Conservation (phyloP, 2,113 vertebrate genomes). For the Manacus vitellinus region DNA sequence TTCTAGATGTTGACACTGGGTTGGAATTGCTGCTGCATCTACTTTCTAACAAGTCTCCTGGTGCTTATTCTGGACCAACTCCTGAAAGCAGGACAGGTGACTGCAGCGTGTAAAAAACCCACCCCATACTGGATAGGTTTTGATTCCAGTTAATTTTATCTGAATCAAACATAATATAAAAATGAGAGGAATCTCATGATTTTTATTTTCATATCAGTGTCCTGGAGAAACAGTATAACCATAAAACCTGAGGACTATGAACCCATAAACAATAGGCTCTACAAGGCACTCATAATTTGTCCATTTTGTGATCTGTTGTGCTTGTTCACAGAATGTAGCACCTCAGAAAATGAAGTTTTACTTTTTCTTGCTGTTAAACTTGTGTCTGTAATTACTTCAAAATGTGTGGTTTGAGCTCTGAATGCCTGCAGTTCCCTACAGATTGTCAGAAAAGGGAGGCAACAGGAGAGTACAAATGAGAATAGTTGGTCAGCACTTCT, state of each 20-base stretch:
- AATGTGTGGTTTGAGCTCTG: neutral
- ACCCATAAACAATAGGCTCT: neutral
- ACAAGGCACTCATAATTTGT: neutral
- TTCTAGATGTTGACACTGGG: neutral
- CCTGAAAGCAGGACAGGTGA: neutral
- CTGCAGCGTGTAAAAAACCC: neutral
- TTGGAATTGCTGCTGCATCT: neutral
- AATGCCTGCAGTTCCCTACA: neutral
- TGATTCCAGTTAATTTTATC: neutral
- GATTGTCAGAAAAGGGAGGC: neutral
- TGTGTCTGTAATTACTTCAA: neutral
- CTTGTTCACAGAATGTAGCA: neutral
- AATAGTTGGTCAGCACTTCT: neutral
- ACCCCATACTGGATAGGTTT: neutral
- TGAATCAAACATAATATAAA: neutral
- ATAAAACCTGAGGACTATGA: neutral
- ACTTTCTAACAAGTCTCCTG: neutral
- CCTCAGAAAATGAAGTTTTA: neutral
- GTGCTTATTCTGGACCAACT: neutral
- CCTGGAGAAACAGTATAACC: neutral
- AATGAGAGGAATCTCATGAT: neutral
- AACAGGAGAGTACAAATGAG: neutral
- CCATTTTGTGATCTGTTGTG: neutral
- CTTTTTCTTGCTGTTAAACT: neutral
- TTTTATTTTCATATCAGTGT: neutral